Conservation (phyloP, 2,113 vertebrate genomes). For the Chaenocephalus aceratus region DNA sequence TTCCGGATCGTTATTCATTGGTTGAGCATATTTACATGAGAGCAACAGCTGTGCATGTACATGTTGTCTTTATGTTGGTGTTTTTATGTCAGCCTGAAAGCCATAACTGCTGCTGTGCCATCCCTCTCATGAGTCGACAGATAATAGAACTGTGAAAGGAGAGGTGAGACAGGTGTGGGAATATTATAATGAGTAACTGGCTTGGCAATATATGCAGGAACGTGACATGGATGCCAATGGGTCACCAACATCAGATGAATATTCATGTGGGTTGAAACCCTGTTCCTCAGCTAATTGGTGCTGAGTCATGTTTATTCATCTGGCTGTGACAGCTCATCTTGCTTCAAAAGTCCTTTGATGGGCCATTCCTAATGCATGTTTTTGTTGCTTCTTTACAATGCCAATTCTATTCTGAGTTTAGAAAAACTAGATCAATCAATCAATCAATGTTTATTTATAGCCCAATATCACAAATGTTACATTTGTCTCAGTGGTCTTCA, state of each 20-base stretch:
- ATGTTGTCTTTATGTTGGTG: neutral
- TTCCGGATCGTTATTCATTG: neutral
- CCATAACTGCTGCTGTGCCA: neutral
- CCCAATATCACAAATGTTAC: too few relatives aligned
- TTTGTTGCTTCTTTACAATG: too few relatives aligned
- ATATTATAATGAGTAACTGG: neutral
- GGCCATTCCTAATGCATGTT: neutral
- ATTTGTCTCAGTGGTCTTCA: too few relatives aligned
- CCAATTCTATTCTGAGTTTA: too few relatives aligned
- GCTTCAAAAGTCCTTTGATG: slow-evolving; percentile 19
- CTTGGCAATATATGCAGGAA: slow-evolving; percentile 10
- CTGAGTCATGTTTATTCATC: slow-evolving; percentile 51
- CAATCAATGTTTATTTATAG: too few relatives aligned
- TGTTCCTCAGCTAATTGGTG: slow-evolving; percentile 30
- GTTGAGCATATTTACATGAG: neutral
- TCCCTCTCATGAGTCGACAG: neutral
- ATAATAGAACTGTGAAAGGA: neutral
- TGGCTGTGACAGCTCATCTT: slow-evolving; percentile 9
- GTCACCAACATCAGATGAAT: slow-evolving; percentile 14
- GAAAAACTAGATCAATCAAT: too few relatives aligned
- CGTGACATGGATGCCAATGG: slow-evolving; percentile 7
- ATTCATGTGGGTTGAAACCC: slow-evolving; percentile 15
- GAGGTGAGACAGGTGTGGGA: neutral
- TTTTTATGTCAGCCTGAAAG: neutral
- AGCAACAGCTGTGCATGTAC: neutral